These are phyloP conservation scores for Rhombomys opimus DNA, from an alignment of 2,113 vertebrate species.

Conservation along the genomic window DNA sequence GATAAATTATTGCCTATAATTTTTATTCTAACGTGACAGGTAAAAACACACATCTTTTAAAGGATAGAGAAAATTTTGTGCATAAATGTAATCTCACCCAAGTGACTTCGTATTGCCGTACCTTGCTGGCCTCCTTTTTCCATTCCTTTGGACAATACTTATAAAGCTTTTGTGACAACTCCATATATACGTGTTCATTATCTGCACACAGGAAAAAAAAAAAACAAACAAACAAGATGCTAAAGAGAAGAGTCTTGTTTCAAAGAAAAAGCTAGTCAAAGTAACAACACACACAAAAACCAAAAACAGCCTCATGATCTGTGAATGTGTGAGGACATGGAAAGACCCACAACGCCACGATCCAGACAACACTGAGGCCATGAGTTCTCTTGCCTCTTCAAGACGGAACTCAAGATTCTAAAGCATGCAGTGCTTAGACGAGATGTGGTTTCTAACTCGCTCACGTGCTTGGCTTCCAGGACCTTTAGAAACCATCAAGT, in stretches of 20 bases:
- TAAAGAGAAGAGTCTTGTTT: neutral
- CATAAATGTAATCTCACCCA: conserved; percentile 85
- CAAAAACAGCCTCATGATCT: neutral
- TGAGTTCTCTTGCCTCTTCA: conserved; percentile 42
- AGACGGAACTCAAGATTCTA: neutral
- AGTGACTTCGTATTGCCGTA: conserved; percentile 88
- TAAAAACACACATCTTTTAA: conserved; percentile 26
- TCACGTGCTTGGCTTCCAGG: conserved; percentile 17
- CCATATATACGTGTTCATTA: conserved; percentile 99
- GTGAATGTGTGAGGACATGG: neutral
- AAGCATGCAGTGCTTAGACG: neutral
- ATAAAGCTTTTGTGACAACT: conserved; percentile 97
- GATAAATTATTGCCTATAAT: conserved; percentile 12
- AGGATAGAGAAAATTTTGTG: conserved; percentile 82
- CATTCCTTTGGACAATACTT: conserved; percentile 99
- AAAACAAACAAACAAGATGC: neutral
- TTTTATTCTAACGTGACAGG: neutral
- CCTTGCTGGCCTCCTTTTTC: conserved; percentile 99
- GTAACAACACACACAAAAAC: neutral
- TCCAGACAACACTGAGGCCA: neutral
- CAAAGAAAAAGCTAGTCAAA: conserved; percentile 12
- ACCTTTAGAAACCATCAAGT: neutral
- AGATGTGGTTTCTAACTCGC: neutral
- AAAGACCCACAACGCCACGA: neutral
- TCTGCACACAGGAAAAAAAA: conserved; percentile 85